These are phyloP conservation scores for Tyria jacobaeae DNA, from an alignment of 2,888 invertebrate genomes.

Conservation along the genomic window DNA sequence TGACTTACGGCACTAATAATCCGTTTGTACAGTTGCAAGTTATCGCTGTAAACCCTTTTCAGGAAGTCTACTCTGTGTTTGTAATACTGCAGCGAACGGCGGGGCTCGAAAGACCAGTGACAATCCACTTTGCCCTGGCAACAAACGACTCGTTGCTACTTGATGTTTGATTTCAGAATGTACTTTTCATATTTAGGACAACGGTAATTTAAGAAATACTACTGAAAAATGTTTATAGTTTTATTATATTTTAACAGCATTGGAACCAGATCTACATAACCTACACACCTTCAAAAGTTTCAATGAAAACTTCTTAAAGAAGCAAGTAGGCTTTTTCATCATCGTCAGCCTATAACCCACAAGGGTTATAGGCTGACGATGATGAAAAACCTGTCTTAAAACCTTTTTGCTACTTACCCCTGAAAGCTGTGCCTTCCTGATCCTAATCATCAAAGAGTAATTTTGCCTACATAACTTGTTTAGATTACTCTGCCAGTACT, in stretches of 20 bases:
- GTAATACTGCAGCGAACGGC: conserved; percentile 44
- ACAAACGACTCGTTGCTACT: conserved; percentile 3
- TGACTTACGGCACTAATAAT: conserved; percentile 59
- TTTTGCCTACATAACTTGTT: conserved; percentile 51
- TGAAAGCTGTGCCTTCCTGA: conserved; percentile 53
- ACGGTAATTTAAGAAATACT: no score
- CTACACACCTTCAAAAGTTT: no score
- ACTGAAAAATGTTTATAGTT: no score
- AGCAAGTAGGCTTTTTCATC: no score
- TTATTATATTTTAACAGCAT: no score
- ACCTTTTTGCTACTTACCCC: neutral
- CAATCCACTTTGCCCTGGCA: conserved; percentile 71
- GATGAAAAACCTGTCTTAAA: neutral
- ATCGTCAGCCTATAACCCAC: no score
- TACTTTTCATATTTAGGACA: no score
- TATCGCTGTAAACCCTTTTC: conserved; percentile 51
- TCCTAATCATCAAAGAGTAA: conserved; percentile 51
- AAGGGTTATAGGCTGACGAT: no score
- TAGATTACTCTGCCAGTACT: conserved; percentile 31
- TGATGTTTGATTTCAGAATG: no score
- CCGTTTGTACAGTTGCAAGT: conserved; percentile 56
- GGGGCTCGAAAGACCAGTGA: conserved; percentile 56
- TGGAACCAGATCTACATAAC: no score
- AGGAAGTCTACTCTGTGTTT: conserved; percentile 50
- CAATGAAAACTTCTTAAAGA: no score